phyloP scores from a whole-genome alignment of 2,888 invertebrate species.

The Eucriotettix oculatus region DNA sequence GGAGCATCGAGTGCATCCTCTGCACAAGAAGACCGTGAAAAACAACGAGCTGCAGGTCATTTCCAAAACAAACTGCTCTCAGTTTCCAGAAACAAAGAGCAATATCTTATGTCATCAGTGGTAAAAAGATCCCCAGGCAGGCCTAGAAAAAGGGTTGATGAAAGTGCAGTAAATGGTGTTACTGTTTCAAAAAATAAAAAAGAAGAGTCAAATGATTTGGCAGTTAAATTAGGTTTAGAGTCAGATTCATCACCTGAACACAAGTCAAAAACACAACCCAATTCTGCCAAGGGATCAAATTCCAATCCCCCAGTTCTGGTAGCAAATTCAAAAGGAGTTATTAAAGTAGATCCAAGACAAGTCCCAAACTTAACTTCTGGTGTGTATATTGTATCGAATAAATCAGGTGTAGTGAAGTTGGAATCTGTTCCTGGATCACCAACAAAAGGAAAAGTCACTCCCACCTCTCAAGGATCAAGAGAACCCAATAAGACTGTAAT shows the following conservation, averaged over 20 bases:
- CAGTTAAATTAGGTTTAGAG: conserved; percentile 8
- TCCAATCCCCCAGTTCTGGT: conserved; percentile 23
- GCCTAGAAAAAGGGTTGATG: conserved; percentile 23
- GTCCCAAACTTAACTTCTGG: conserved; percentile 45
- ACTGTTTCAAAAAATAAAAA: conserved; percentile 11
- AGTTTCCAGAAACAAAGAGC: neutral
- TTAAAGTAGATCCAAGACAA: conserved; percentile 57
- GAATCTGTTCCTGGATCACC: neutral
- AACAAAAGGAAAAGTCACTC: neutral
- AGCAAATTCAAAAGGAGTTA: conserved; percentile 46
- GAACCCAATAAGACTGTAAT: neutral
- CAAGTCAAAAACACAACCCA: neutral
- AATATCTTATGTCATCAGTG: neutral
- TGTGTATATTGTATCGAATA: conserved; percentile 61
- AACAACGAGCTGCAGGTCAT: neutral
- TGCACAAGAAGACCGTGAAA: conserved; percentile 1
- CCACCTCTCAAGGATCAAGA: neutral
- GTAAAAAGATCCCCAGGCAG: conserved; percentile 6
- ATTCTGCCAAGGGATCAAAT: neutral
- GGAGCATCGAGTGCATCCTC: neutral
- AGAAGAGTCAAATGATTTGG: conserved; percentile 4
- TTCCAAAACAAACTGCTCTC: neutral
- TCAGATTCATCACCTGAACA: conserved; percentile 9
- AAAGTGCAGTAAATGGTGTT: conserved; percentile 4
- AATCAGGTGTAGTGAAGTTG: conserved; percentile 55